Evolutionary conservation across 2,113 vertebrate species (phyloP), one percentile per base, ranked within the genome.

Genomic region (Formicarius rufipectus): DNA sequence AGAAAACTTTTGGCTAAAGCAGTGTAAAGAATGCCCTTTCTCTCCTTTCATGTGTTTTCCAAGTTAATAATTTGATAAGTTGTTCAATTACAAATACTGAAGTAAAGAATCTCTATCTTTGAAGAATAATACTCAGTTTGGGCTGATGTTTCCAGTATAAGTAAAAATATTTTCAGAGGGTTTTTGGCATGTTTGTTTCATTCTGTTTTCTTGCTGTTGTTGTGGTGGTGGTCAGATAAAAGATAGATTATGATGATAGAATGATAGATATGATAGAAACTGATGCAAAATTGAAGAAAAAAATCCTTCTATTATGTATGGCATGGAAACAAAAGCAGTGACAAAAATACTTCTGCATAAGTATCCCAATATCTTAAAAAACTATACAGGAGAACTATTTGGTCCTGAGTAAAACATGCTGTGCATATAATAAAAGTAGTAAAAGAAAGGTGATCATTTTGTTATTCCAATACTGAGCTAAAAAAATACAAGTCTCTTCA

Each of bases 341-440:
- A 4, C 24, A 30, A 10, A 8, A 31, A 8, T n/a, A 19, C 4
- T 71, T 67, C 22, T 37, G 44, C 7, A 19, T 14, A 39, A 27
- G 14, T 30, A 9, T 7, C 52, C 21, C 12, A 62, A 8, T 2
- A 44, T 14, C 15, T 69, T 50, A 42, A 80, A 83, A 42, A 40
- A 14, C n/a, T 49, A 30, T 28, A 50, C 11, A 69, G 25, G 5
- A 28, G 5, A 56, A 64, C 2, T 49, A 14, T 39, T 74, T 66
- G 14, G 6, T 47, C 27, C 18, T 66, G 55, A 84, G 35, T 2
- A 35, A 60, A 84, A 42, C 1, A 37, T 4, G 23, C 10, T 50
- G n/a, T 2, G 4, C 5, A 50, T 0, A 1, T 7, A 30, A 23
- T 39, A 77, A 62, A 77, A 69, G 27, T 44, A 0, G 16, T 53